These are phyloP conservation scores for Gonatopus flavifemur DNA, from an alignment of 1,140 invertebrate species.

Conservation along the genomic window DNA sequence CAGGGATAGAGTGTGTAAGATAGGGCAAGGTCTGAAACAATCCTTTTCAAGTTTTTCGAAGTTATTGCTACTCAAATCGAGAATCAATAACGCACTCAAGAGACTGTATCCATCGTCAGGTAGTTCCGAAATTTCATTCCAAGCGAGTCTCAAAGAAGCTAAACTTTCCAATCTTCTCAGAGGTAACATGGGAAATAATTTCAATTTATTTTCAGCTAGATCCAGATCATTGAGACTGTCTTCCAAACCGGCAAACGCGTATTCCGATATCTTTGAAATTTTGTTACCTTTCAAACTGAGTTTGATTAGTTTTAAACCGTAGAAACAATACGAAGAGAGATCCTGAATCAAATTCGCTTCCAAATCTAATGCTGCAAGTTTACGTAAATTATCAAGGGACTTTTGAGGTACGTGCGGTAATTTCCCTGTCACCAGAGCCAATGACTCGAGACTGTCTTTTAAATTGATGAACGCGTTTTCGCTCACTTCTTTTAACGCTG, in stretches of 20 bases:
- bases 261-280: slow-evolving; percentile 76
- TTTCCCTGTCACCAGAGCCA: slow-evolving; percentile 80
- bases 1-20: slow-evolving; percentile 76
- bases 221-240: slow-evolving; percentile 78
- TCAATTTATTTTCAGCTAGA: slow-evolving; percentile 82
- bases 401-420: slow-evolving; percentile 79
- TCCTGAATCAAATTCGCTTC: slow-evolving; percentile 82
- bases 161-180: slow-evolving; percentile 75
- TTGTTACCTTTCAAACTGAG: slow-evolving; percentile 83
- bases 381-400: slow-evolving; percentile 71
- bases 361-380: slow-evolving; percentile 77
- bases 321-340: slow-evolving; percentile 83
- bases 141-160: slow-evolving; percentile 73
- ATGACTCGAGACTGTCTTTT: slow-evolving; percentile 74
- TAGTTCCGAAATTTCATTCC: slow-evolving; percentile 77
- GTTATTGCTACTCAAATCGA: slow-evolving; percentile 86
- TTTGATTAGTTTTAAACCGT: slow-evolving; percentile 78
- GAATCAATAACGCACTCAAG: slow-evolving; percentile 70
- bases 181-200: slow-evolving; percentile 77
- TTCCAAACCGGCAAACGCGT: slow-evolving; percentile 83
- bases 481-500: slow-evolving; percentile 71
- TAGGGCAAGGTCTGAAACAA: slow-evolving; percentile 77
- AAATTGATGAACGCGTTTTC: slow-evolving; percentile 74
- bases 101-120: slow-evolving; percentile 72
- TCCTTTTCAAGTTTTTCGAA: slow-evolving; percentile 74